Conservation (phyloP, 2,797 vertebrate genomes). For the Pipistrellus pipistrellus region DNA sequence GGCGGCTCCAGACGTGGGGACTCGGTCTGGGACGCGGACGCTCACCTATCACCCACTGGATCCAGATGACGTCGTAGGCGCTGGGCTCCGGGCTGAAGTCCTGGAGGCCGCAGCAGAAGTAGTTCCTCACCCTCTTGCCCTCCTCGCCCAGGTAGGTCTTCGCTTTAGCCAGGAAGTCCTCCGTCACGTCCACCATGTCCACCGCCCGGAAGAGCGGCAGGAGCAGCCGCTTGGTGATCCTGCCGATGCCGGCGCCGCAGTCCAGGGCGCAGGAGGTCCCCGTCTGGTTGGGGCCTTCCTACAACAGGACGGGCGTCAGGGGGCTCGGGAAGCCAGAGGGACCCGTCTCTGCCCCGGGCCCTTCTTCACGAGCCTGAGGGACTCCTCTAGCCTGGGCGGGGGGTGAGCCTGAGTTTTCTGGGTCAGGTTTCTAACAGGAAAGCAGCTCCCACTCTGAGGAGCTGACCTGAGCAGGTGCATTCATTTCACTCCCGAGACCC, state of each 20-base stretch:
- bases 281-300: conserved; percentile 94
- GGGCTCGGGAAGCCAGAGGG: neutral
- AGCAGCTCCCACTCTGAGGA: neutral
- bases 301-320: neutral
- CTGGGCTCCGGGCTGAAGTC: conserved; percentile 93
- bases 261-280: conserved; percentile 93
- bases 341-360: neutral
- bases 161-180: conserved; percentile 96
- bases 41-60: conserved; percentile 99
- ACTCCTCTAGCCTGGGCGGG: too few relatives aligned
- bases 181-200: conserved; percentile 97
- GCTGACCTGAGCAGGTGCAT: rapidly evolving
- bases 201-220: conserved; percentile 95
- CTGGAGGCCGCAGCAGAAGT: conserved; percentile 95
- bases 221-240: conserved; percentile 96
- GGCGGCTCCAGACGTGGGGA: neutral
- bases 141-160: conserved; percentile 95
- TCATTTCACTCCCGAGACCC: neutral
- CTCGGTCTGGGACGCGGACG: neutral
- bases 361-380: too few relatives aligned
- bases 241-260: conserved; percentile 96
- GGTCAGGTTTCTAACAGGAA: neutral
- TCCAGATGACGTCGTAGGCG: conserved; percentile 98
- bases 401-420: neutral
- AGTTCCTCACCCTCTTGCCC: conserved; percentile 93